Conservation (phyloP, 2,797 vertebrate genomes). For the Anguilla megastoma region DNA sequence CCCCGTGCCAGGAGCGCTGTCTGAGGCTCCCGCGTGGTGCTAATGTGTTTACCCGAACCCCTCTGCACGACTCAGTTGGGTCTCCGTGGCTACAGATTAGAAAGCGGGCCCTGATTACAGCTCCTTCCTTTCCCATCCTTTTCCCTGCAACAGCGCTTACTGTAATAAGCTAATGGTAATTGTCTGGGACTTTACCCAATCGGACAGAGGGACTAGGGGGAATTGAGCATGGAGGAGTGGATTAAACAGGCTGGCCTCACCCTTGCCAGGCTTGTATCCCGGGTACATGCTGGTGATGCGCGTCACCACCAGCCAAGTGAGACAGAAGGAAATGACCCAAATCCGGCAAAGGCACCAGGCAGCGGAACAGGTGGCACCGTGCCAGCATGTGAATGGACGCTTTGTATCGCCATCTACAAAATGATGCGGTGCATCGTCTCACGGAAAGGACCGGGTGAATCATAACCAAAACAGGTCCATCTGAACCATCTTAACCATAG, state of each 20-base stretch:
- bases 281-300: not conserved
- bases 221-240: not conserved
- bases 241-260: not conserved
- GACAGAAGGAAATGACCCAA: not conserved
- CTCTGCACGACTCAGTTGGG: not conserved
- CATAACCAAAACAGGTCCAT: not conserved
- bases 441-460: not conserved
- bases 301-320: not conserved
- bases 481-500: not conserved
- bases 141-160: not conserved
- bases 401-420: not conserved
- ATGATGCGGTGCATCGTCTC: not conserved
- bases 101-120: not conserved
- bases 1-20: not conserved
- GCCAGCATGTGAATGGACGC: not conserved
- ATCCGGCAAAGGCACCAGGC: not conserved
- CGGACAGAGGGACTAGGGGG: not conserved
- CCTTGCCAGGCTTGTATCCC: not conserved
- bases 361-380: not conserved
- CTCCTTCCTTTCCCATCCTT: not conserved
- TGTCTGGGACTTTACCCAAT: not conserved
- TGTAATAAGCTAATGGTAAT: not conserved
- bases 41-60: slow-evolving; percentile 25
- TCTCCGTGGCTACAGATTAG: not conserved
- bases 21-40: not conserved